phyloP scores from a whole-genome alignment of 1,140 invertebrate species.

The Anoplolepis gracilipes region DNA sequence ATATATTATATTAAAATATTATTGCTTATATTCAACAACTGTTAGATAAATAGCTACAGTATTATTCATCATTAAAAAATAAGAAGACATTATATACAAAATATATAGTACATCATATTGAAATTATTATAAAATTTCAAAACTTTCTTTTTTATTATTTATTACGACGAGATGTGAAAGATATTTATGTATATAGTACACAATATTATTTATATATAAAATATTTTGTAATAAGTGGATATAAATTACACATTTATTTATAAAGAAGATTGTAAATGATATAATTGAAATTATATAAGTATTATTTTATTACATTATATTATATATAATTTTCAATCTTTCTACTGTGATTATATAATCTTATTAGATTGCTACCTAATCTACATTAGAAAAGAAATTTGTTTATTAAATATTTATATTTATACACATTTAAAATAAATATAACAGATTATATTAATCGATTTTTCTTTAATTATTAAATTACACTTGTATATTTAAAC shows the following conservation, averaged over 20 bases:
- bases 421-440: constrained; percentile 26
- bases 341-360: constrained; percentile 8
- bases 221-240: constrained; percentile 4
- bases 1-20: too few relatives aligned
- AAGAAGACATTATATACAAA: too few relatives aligned
- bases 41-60: too few relatives aligned
- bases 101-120: too few relatives aligned
- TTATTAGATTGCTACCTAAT: not conserved
- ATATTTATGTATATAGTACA: not conserved
- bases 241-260: constrained; percentile 11
- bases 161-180: too few relatives aligned
- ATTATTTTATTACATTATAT: not conserved
- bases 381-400: constrained; percentile 6
- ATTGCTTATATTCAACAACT: too few relatives aligned
- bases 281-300: not conserved
- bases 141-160: too few relatives aligned
- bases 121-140: too few relatives aligned
- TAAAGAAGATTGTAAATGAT: not conserved
- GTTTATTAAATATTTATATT: constrained; percentile 11
- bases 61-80: too few relatives aligned
- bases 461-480: constrained; percentile 17
- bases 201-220: not conserved
- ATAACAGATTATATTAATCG: not conserved
- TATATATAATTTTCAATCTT: constrained; percentile 6
- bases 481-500: constrained; percentile 9